Evolutionary conservation across 1,140 invertebrate species (phyloP).

Genomic region (Aphelenchoides avenae): DNA sequence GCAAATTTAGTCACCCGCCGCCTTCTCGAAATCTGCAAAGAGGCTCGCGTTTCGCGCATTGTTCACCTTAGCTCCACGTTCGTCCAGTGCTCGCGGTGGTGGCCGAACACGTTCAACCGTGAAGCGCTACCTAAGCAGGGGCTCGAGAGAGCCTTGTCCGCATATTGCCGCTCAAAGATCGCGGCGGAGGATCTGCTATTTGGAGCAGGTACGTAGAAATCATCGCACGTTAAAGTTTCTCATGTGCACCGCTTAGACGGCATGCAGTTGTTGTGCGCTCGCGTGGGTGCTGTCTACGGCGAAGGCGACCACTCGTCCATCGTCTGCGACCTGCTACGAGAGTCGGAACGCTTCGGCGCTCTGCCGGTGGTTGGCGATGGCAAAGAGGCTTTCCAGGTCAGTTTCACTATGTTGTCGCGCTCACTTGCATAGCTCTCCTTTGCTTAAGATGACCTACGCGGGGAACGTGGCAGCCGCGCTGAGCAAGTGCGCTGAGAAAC

Average conservation of each 20-base stretch:
- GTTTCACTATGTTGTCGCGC: too few relatives aligned
- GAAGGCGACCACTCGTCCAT: slow-evolving; percentile 39
- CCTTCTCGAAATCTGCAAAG: slow-evolving; percentile 16
- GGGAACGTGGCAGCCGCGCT: slow-evolving; percentile 42
- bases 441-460: slow-evolving; percentile 44
- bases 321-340: slow-evolving; percentile 30
- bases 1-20: slow-evolving; percentile 27
- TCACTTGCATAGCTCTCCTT: not conserved
- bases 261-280: slow-evolving; percentile 19
- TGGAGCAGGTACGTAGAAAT: too few relatives aligned
- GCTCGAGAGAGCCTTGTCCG: slow-evolving; percentile 31
- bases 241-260: too few relatives aligned
- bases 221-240: too few relatives aligned
- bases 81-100: slow-evolving; percentile 37
- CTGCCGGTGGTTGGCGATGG: slow-evolving; percentile 39
- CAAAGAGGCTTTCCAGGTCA: slow-evolving; percentile 37
- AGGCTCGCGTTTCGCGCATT: slow-evolving; percentile 6
- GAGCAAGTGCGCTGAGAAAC: slow-evolving; percentile 25
- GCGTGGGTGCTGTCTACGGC: slow-evolving; percentile 40
- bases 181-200: slow-evolving; percentile 33
- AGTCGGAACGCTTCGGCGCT: slow-evolving; percentile 6
- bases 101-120: slow-evolving; percentile 38
- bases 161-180: slow-evolving; percentile 38
- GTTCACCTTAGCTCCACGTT: slow-evolving; percentile 34
- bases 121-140: too few relatives aligned